Evolutionary conservation across 2,113 vertebrate species (phyloP).

Genomic region (Microtus montanus): DNA sequence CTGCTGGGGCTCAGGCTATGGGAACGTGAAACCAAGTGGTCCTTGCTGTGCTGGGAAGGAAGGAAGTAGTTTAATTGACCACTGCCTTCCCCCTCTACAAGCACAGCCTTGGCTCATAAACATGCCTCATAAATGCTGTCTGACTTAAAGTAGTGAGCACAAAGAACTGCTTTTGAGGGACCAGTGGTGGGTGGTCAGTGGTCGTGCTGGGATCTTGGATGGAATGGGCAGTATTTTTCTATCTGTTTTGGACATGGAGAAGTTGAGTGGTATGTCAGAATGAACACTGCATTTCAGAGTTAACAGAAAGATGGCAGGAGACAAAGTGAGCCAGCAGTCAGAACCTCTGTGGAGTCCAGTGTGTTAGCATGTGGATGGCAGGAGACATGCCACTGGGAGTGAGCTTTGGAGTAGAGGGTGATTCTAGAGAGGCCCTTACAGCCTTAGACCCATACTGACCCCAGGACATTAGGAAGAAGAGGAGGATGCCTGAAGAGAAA

Average conservation of each 20-base stretch:
- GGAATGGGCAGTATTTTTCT: background rate
- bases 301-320: background rate
- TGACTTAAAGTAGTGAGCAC: background rate
- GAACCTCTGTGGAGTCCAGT: background rate
- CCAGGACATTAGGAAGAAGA: background rate
- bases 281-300: slow-evolving; percentile 8
- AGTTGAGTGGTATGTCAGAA: background rate
- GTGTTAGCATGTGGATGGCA: background rate
- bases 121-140: slow-evolving; percentile 36
- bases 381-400: background rate
- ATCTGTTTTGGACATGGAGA: slow-evolving; percentile 20
- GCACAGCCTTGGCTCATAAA: background rate
- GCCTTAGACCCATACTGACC: background rate
- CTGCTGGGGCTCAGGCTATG: background rate
- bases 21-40: background rate
- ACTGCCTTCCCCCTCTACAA: background rate
- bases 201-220: background rate
- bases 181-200: background rate
- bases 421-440: background rate
- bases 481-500: background rate
- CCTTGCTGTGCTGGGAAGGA: background rate
- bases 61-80: background rate
- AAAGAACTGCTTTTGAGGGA: slow-evolving; percentile 12
- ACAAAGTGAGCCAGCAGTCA: background rate
- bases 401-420: background rate